phyloP scores from a whole-genome alignment of 2,113 vertebrate species.

The Ginglymostoma cirratum region DNA sequence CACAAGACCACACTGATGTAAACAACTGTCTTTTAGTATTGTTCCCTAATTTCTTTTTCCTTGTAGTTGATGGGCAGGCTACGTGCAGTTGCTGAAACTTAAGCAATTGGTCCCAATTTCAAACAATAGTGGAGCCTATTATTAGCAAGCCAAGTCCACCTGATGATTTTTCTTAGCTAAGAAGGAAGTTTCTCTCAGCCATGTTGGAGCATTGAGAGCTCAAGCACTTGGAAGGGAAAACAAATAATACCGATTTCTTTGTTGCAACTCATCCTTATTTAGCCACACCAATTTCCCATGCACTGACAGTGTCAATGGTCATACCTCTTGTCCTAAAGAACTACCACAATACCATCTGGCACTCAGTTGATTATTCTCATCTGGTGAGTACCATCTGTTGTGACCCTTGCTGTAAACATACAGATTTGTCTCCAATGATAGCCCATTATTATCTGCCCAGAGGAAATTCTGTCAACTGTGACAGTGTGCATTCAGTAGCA shows the following conservation, averaged over 20 bases:
- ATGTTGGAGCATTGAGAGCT: neutral
- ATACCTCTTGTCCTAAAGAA: neutral
- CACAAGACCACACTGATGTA: neutral
- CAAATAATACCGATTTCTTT: neutral
- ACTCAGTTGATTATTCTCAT: slow-evolving; percentile 8
- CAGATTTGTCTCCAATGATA: slow-evolving; percentile 25
- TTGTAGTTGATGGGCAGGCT: neutral
- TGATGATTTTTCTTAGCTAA: neutral
- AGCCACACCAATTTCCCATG: neutral
- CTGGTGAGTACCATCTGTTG: neutral
- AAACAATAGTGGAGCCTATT: neutral
- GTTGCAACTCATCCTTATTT: neutral
- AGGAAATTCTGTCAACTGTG: slow-evolving; percentile 13
- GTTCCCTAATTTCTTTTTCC: neutral
- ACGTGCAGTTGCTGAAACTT: neutral
- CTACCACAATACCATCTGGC: neutral
- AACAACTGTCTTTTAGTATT: neutral
- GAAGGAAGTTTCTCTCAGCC: neutral
- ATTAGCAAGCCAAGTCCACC: neutral
- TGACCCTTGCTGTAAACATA: neutral
- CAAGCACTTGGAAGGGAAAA: neutral
- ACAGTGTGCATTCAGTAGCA: neutral
- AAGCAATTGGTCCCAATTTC: neutral
- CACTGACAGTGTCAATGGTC: neutral
- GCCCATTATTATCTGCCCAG: neutral